A percentile compares a stretch with the other conserved stretches of the same genome.
These are phyloP conservation scores for Caenorhabditis brenneri DNA, from an alignment of 1,140 invertebrate species.

Conservation along the genomic window DNA sequence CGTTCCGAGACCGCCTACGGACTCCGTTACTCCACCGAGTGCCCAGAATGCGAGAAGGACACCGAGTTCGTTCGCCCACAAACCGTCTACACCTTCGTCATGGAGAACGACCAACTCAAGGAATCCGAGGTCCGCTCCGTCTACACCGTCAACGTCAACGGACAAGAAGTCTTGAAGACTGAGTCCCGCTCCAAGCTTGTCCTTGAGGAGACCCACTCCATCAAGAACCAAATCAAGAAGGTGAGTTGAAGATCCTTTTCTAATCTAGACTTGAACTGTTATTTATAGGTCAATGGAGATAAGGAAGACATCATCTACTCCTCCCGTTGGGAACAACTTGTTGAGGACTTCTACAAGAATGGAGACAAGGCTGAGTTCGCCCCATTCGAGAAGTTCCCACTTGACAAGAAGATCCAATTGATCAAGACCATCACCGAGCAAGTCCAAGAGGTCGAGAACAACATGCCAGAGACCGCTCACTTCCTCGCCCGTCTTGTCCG, in stretches of 20 bases:
- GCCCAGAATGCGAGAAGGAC: conserved; percentile 31
- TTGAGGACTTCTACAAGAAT: conserved; percentile 55
- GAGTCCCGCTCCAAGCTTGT: conserved; percentile 7
- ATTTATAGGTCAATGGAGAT: conserved; percentile 12
- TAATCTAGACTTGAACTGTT: background rate
- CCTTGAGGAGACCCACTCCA: conserved; percentile 50
- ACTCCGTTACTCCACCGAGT: conserved; percentile 47
- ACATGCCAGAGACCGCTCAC: conserved; percentile 49
- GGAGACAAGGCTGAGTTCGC: conserved; percentile 49
- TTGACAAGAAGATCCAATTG: conserved; percentile 49
- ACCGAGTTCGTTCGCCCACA: conserved; percentile 13
- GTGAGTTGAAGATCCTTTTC: background rate
- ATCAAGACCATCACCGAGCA: conserved; percentile 50
- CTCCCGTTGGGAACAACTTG: conserved; percentile 41
- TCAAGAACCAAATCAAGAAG: conserved; percentile 66
- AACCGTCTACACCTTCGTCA: conserved; percentile 42
- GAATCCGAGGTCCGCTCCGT: conserved; percentile 34
- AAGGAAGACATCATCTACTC: conserved; percentile 48
- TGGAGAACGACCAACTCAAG: conserved; percentile 35
- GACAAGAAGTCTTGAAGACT: conserved; percentile 42
- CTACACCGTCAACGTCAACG: conserved; percentile 46
- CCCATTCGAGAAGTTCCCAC: conserved; percentile 45
- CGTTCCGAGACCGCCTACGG: conserved; percentile 57
- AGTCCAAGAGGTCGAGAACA: conserved; percentile 41
- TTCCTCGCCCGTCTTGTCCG: conserved; percentile 49